phyloP scores from a whole-genome alignment of 2,888 invertebrate species.

The Drosophila neonasuta region DNA sequence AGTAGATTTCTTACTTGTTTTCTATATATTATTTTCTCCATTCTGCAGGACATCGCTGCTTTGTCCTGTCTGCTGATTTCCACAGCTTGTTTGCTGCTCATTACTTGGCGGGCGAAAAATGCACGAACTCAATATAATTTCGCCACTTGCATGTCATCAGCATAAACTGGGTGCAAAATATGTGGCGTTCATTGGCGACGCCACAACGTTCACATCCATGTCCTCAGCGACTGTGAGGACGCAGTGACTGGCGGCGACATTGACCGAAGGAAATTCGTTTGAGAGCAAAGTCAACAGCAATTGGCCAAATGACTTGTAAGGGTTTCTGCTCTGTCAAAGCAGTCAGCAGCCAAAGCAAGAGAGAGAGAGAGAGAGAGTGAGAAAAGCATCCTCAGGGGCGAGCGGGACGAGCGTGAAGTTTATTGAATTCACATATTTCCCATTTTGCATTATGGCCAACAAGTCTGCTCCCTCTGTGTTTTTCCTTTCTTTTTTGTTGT shows the following conservation, averaged over 20 bases:
- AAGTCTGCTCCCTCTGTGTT: constrained; percentile 62
- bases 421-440: constrained; percentile 78
- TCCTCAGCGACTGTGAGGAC: not conserved
- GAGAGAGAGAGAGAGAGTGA: not conserved
- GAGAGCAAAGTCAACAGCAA: constrained; percentile 77
- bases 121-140: constrained; percentile 72
- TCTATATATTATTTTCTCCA: constrained; percentile 10
- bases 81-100: constrained; percentile 76
- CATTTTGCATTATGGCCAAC: constrained; percentile 77
- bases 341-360: not conserved
- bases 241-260: constrained; percentile 22
- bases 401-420: constrained; percentile 48
- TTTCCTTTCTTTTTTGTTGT: constrained; percentile 24
- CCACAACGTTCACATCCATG: constrained; percentile 7
- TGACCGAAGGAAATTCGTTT: constrained; percentile 67
- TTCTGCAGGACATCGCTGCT: constrained; percentile 14
- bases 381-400: constrained; percentile 29
- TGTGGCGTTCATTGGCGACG: constrained; percentile 60
- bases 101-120: constrained; percentile 73
- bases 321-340: constrained; percentile 41
- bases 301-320: constrained; percentile 79
- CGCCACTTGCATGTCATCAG: constrained; percentile 80
- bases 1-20: constrained; percentile 4
- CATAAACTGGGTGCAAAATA: constrained; percentile 80
- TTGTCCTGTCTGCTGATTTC: constrained; percentile 50